A percentile compares a stretch with the other conserved stretches of the same genome.
phyloP scores from a whole-genome alignment of 2,113 vertebrate species.

The Barnardius zonarius region DNA sequence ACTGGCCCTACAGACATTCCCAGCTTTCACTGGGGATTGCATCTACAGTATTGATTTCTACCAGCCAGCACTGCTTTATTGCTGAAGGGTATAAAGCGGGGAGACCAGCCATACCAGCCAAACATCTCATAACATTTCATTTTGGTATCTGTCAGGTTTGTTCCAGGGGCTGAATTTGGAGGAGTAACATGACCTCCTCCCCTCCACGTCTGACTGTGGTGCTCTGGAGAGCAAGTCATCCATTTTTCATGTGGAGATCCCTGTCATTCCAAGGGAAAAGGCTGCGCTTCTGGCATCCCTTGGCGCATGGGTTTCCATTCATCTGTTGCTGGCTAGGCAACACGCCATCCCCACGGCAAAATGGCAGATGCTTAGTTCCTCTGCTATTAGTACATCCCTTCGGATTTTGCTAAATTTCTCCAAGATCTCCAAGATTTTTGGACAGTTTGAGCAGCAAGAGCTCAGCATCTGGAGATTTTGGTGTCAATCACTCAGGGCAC shows the following conservation, averaged over 20 bases:
- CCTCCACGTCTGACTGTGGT: not conserved
- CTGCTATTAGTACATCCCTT: not conserved
- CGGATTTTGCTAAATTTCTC: slow-evolving; percentile 9
- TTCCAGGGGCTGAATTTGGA: slow-evolving; percentile 11
- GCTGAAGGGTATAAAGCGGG: not conserved
- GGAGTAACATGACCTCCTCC: not conserved
- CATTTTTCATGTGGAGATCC: slow-evolving; percentile 27
- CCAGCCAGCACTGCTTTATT: not conserved
- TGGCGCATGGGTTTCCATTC: not conserved
- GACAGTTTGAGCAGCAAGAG: not conserved
- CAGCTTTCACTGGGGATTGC: not conserved
- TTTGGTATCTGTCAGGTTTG: not conserved
- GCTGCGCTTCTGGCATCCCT: slow-evolving; percentile 6
- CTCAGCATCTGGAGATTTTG: not conserved
- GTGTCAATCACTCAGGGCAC: not conserved
- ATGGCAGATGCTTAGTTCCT: slow-evolving; percentile 21
- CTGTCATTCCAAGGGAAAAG: not conserved
- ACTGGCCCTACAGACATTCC: not conserved
- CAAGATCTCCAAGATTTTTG: not conserved
- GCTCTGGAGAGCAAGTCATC: slow-evolving; percentile 5
- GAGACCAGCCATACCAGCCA: not conserved
- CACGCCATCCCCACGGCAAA: not conserved
- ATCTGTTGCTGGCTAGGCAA: not conserved
- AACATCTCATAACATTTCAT: not conserved
- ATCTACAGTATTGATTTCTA: not conserved